Conservation (phyloP, 2,113 vertebrate genomes). For the Uropsilus gracilis region DNA sequence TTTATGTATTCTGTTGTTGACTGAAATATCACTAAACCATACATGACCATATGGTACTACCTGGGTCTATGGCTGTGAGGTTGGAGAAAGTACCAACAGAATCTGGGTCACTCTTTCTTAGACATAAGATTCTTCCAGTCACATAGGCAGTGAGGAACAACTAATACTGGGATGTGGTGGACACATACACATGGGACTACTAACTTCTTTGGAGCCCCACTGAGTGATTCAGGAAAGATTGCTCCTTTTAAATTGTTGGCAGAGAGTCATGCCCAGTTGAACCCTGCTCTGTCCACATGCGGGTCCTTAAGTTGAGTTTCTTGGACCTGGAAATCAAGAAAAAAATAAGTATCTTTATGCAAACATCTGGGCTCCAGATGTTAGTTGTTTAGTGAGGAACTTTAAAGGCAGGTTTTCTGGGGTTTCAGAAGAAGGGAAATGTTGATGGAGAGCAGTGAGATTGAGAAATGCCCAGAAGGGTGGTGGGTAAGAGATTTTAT, state of each 20-base stretch:
- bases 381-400: constrained; percentile 40
- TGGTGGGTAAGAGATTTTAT: neutral
- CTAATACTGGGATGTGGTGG: neutral
- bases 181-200: neutral
- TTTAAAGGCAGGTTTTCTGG: constrained; percentile 36
- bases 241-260: neutral
- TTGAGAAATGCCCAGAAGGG: constrained; percentile 45
- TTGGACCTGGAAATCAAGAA: constrained; percentile 13
- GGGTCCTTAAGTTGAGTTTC: neutral
- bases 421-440: constrained; percentile 37
- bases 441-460: neutral
- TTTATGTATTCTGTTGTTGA: neutral
- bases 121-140: neutral
- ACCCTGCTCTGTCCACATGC: neutral
- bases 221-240: neutral
- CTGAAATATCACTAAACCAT: neutral
- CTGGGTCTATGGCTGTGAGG: neutral
- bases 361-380: neutral
- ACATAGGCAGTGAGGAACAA: neutral
- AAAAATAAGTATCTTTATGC: constrained; percentile 36
- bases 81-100: neutral
- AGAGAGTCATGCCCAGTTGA: neutral
- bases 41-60: neutral
- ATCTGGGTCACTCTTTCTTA: neutral
- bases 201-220: neutral